Percentiles rank a stretch among this genome's conserved stretches.
These are phyloP conservation scores for Oceanodroma tethys DNA, from an alignment of 2,113 vertebrate species.

Conservation along the genomic window DNA sequence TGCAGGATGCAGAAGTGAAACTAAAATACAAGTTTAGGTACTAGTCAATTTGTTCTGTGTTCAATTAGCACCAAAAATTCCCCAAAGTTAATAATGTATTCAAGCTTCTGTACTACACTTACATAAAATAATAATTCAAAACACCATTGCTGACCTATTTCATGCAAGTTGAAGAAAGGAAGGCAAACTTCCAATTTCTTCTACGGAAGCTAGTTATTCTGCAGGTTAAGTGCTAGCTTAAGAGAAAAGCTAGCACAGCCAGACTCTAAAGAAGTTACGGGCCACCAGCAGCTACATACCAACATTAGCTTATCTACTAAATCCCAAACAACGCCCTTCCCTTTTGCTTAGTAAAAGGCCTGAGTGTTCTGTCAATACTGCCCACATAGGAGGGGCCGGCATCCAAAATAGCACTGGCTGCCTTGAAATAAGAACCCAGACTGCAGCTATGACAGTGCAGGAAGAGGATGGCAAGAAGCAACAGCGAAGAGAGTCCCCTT, in stretches of 20 bases:
- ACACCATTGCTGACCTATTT: neutral
- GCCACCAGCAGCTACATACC: neutral
- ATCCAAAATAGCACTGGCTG: neutral
- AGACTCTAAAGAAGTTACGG: neutral
- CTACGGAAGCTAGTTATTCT: neutral
- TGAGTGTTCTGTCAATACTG: neutral
- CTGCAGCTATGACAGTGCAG: neutral
- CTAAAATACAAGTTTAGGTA: neutral
- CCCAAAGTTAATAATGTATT: neutral
- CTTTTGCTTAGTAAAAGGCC: neutral
- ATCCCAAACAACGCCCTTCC: neutral
- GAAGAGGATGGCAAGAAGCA: neutral
- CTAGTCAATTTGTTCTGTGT: neutral
- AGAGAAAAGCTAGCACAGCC: neutral
- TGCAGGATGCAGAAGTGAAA: neutral
- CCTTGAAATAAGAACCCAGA: neutral
- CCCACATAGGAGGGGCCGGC: accelerated
- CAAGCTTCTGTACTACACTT: neutral
- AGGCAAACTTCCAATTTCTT: neutral
- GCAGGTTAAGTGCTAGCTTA: neutral
- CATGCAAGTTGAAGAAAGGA: neutral
- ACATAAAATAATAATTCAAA: neutral
- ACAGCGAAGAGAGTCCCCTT: neutral
- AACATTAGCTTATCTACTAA: neutral
- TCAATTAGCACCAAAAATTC: neutral